Conservation (phyloP, 2,888 invertebrate species). For the Lasioglossum marginatum region DNA sequence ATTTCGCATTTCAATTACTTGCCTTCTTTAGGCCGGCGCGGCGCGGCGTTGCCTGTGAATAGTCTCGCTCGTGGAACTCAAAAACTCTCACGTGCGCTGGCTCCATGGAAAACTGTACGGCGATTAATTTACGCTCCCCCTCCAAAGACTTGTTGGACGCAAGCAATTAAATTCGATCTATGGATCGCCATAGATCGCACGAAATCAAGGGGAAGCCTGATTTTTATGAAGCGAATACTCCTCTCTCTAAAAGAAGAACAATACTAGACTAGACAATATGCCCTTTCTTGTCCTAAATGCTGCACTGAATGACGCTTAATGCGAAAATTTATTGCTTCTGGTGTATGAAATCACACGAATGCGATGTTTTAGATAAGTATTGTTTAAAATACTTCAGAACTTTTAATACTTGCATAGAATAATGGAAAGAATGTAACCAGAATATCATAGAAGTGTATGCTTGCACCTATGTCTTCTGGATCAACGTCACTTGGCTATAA, state of each 20-base stretch:
- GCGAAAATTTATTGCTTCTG: neutral
- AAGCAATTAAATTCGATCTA: conserved; percentile 1
- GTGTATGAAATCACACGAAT: neutral
- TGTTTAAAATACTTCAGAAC: neutral
- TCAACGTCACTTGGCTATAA: neutral
- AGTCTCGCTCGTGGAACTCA: neutral
- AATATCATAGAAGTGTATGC: neutral
- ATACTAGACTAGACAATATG: neutral
- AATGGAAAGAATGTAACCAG: neutral
- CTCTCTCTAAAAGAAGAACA: neutral
- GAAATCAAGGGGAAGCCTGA: neutral
- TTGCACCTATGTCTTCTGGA: neutral
- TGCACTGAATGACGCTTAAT: neutral
- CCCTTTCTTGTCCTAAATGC: neutral
- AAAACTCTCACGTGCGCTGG: neutral
- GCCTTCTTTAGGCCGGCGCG: neutral
- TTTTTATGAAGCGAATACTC: neutral
- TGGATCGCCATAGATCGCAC: neutral
- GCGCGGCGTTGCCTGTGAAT: conserved; percentile 16
- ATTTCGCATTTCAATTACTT: conserved; percentile 46
- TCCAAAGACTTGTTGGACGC: neutral
- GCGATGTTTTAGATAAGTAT: neutral
- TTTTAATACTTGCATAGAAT: neutral
- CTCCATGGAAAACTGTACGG: neutral
- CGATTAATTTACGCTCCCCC: conserved; percentile 10